These are phyloP conservation scores for Corythornis cristatus DNA, from an alignment of 2,113 vertebrate genomes.

Conservation along the genomic window DNA sequence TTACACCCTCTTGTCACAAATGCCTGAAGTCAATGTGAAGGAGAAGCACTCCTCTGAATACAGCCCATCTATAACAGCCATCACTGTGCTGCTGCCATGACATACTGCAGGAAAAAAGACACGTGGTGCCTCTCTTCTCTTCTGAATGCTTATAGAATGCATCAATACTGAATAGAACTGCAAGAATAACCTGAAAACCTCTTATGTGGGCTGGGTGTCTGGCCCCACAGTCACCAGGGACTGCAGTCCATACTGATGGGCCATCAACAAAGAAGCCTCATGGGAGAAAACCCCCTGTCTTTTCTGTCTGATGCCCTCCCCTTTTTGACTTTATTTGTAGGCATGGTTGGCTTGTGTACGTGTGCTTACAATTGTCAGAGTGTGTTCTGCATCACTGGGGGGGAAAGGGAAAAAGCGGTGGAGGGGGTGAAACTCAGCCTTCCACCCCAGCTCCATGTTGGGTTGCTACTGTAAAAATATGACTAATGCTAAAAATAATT, in stretches of 20 bases:
- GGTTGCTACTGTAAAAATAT: conserved; percentile 72
- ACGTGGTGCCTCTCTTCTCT: rapidly evolving
- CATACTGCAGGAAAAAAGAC: background rate
- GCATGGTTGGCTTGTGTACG: background rate
- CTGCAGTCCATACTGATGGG: background rate
- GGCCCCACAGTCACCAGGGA: background rate
- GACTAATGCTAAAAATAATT: conserved; percentile 82
- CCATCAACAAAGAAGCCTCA: background rate
- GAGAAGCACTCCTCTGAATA: background rate
- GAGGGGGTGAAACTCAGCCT: background rate
- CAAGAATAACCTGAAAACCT: background rate
- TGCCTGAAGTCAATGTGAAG: background rate
- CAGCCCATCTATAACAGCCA: background rate
- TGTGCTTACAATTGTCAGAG: background rate
- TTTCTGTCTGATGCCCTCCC: background rate
- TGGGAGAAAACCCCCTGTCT: rapidly evolving
- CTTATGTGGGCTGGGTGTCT: background rate
- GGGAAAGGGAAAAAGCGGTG: background rate
- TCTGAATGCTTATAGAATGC: background rate
- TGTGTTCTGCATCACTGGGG: background rate
- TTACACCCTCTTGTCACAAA: background rate
- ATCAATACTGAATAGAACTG: background rate
- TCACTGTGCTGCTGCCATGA: background rate
- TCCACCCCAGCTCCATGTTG: conserved; percentile 59
- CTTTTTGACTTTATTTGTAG: background rate